Conservation (phyloP, 2,797 vertebrate species). For the Cirrhinus molitorella region DNA sequence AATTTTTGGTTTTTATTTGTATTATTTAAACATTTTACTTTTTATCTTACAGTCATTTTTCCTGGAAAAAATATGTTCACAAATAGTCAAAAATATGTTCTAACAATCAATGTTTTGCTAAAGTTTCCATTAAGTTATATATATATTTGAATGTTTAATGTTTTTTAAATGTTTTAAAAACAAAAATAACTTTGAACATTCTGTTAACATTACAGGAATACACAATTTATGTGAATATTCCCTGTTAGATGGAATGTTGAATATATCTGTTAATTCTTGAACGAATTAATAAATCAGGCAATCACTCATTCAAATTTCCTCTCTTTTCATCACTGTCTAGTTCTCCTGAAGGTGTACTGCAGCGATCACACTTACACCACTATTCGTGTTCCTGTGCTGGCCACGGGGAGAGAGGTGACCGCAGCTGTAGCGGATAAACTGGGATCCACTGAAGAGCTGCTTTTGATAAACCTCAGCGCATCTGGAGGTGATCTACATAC, state of each 20-base stretch:
- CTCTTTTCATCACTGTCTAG: slow-evolving; percentile 69
- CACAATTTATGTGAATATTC: neutral
- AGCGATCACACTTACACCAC: slow-evolving; percentile 96
- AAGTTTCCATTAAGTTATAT: neutral
- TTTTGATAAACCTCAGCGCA: slow-evolving; percentile 91
- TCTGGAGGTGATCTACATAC: slow-evolving; percentile 83
- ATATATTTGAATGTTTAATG: no score
- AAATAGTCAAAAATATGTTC: neutral
- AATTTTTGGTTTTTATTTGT: neutral
- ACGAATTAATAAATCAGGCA: neutral
- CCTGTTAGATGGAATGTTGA: neutral
- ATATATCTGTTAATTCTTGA: neutral
- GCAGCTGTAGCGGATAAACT: slow-evolving; percentile 90
- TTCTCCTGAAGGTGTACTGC: slow-evolving; percentile 96
- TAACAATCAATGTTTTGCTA: neutral
- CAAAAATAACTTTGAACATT: neutral
- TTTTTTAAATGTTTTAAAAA: no score
- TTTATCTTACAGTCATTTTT: neutral
- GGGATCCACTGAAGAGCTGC: slow-evolving; percentile 88
- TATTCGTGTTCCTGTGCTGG: slow-evolving; percentile 87
- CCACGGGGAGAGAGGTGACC: slow-evolving; percentile 90
- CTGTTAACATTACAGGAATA: neutral
- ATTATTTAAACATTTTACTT: neutral
- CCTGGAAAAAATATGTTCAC: neutral
- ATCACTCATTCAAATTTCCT: neutral